Conservation (phyloP, 2,797 vertebrate genomes). For the Xenops minutus region DNA sequence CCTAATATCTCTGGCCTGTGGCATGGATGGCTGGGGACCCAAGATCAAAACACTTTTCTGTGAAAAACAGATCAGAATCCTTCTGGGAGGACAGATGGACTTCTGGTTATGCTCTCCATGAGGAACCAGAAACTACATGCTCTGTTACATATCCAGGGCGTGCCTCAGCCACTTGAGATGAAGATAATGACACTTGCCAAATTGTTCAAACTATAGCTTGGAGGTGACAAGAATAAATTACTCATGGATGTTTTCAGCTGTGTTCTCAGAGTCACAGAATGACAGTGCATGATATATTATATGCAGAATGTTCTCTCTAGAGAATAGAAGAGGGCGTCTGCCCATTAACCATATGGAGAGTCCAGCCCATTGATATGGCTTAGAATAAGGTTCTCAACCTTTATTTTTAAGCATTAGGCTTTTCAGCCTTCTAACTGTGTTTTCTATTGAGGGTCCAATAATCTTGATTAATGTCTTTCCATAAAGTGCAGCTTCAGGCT, state of each 20-base stretch:
- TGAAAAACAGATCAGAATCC: neutral
- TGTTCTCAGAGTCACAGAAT: neutral
- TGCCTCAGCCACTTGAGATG: neutral
- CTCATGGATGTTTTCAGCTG: neutral
- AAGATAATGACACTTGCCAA: neutral
- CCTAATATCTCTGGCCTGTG: neutral
- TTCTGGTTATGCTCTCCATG: neutral
- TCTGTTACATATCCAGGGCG: neutral
- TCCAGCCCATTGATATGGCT: neutral
- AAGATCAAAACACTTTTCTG: neutral
- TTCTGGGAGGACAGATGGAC: neutral
- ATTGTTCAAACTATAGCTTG: neutral
- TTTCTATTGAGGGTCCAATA: slow-evolving; percentile 68
- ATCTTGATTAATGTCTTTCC: slow-evolving; percentile 74
- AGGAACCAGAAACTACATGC: neutral
- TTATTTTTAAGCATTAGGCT: slow-evolving; percentile 30
- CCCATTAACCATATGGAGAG: neutral
- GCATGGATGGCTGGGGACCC: neutral
- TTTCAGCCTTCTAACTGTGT: slow-evolving; percentile 38
- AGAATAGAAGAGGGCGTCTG: neutral
- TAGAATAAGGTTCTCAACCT: neutral
- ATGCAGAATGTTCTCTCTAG: neutral
- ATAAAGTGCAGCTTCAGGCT: slow-evolving; percentile 60
- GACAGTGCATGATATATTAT: neutral
- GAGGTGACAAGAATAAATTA: neutral